Percentiles rank a stretch among this genome's conserved stretches.
Conservation (phyloP, 2,797 vertebrate genomes). For the Oophaga sylvatica region DNA sequence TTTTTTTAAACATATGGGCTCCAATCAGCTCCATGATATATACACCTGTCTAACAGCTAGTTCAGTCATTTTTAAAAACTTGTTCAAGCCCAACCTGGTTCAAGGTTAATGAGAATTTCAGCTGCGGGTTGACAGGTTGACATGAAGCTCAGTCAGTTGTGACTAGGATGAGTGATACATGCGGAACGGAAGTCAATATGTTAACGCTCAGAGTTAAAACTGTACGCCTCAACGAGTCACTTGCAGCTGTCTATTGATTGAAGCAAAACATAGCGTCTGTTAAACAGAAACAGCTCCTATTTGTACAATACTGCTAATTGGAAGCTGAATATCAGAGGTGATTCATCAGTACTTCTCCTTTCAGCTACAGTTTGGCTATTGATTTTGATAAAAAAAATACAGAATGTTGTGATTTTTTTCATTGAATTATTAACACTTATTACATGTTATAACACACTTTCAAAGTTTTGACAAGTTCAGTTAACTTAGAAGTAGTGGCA, state of each 20-base stretch:
- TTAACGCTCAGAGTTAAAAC: slow-evolving; percentile 54
- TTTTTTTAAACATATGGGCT: slow-evolving; percentile 18
- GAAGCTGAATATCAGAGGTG: slow-evolving; percentile 50
- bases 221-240: slow-evolving; percentile 44
- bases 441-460: slow-evolving; percentile 4
- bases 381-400: slow-evolving; percentile 41
- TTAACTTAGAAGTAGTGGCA: background rate
- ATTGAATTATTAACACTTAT: background rate
- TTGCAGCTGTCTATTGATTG: slow-evolving; percentile 57
- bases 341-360: slow-evolving; percentile 48
- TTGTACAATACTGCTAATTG: slow-evolving; percentile 59
- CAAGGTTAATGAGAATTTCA: slow-evolving; percentile 55
- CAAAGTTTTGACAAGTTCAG: background rate
- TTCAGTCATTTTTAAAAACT: slow-evolving; percentile 20
- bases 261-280: slow-evolving; percentile 54
- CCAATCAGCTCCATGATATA: slow-evolving; percentile 7
- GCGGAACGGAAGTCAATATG: slow-evolving; percentile 54
- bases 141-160: slow-evolving; percentile 44
- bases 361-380: slow-evolving; percentile 33
- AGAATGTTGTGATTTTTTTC: slow-evolving; percentile 14
- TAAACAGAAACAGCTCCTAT: slow-evolving; percentile 56
- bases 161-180: slow-evolving; percentile 52
- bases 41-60: slow-evolving; percentile 13
- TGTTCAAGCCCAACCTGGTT: slow-evolving; percentile 33
- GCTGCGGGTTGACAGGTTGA: slow-evolving; percentile 46